A percentile compares a stretch with the other conserved stretches of the same genome.
These are phyloP conservation scores for Raphicerus campestris DNA, from an alignment of 2,113 vertebrate genomes.

Conservation along the genomic window DNA sequence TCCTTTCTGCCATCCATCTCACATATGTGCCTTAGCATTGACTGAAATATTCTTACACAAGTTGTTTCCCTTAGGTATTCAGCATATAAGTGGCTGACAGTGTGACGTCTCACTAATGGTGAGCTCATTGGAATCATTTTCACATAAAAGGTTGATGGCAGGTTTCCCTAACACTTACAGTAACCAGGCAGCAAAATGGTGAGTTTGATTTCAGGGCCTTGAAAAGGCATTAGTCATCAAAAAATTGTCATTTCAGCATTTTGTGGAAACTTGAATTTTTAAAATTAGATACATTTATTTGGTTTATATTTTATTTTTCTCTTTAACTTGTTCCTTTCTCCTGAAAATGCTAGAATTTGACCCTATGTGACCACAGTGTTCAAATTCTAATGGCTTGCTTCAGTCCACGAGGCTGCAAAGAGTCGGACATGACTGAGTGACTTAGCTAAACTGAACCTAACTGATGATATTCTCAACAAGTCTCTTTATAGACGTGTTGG, in stretches of 20 bases:
- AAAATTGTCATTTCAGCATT: neutral
- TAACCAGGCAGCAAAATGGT: neutral
- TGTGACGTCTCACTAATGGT: accelerated
- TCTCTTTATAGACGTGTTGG: neutral
- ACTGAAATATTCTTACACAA: neutral
- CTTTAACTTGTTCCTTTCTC: neutral
- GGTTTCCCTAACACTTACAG: neutral
- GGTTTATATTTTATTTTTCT: neutral
- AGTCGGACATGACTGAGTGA: neutral
- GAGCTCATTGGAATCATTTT: neutral
- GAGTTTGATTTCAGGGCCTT: neutral
- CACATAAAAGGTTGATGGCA: neutral
- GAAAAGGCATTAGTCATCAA: neutral
- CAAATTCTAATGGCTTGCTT: neutral
- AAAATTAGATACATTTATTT: neutral
- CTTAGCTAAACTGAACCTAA: neutral
- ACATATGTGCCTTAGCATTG: neutral
- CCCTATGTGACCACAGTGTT: neutral
- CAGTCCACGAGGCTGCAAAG: neutral
- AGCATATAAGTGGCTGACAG: neutral
- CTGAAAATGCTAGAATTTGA: neutral
- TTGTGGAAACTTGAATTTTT: neutral
- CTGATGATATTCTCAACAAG: neutral
- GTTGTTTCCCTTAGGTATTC: neutral
- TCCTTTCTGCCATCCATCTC: neutral